Evolutionary conservation across 2,888 invertebrate species (phyloP).

Genomic region (Altica lythri): DNA sequence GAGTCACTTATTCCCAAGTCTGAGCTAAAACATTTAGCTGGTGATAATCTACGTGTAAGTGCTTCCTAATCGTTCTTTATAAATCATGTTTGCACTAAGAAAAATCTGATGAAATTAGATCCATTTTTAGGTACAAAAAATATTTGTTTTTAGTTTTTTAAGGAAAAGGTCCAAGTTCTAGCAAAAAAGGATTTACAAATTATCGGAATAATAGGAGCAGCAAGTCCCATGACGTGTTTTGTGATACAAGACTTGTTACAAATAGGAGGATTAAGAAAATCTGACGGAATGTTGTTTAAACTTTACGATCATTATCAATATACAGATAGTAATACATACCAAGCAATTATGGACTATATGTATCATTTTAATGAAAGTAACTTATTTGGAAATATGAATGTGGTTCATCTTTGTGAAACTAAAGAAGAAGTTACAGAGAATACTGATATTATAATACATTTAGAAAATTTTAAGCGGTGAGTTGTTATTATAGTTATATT

Average conservation of each 20-base stretch:
- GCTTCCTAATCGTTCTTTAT: too few species aligned
- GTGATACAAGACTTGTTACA: conserved; percentile 47
- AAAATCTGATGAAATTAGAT: neutral
- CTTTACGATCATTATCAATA: conserved; percentile 46
- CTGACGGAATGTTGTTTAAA: conserved; percentile 44
- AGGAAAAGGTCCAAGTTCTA: conserved; percentile 25
- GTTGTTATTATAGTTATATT: neutral
- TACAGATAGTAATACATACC: conserved; percentile 16
- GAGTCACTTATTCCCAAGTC: conserved; percentile 48
- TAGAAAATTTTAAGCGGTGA: conserved; percentile 55
- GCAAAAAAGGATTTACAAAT: conserved; percentile 21
- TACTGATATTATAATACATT: conserved; percentile 61
- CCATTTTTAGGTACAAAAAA: neutral
- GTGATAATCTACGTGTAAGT: conserved; percentile 33
- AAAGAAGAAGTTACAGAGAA: conserved; percentile 58
- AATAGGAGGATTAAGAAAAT: conserved; percentile 40
- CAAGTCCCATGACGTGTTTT: conserved; percentile 40
- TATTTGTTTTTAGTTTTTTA: conserved; percentile 32
- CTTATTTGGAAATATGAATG: conserved; percentile 43
- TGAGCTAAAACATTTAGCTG: conserved; percentile 41
- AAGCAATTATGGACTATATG: conserved; percentile 3
- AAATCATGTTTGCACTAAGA: too few species aligned
- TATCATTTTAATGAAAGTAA: conserved; percentile 44
- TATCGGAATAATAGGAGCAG: conserved; percentile 47
- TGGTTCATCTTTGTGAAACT: conserved; percentile 50